Base-by-base conservation (phyloP, 2,888 invertebrate species). In the Abrostola triplasia region DNA sequence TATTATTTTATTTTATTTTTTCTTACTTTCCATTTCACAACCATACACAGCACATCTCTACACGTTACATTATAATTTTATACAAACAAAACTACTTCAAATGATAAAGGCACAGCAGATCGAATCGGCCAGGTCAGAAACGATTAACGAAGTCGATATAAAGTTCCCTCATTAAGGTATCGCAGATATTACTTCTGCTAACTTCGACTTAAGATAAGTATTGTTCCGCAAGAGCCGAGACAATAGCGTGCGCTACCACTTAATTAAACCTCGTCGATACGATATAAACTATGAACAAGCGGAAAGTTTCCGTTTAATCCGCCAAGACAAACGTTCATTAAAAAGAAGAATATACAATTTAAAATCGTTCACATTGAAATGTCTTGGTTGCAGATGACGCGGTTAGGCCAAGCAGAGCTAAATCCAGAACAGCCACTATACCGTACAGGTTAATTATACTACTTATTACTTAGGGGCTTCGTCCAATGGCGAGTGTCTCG, bases 101-200 rank as follows among this genome's bases (percentile, higher is more conserved):
- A 74, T 74, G 55, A 74, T 76, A 77, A 81, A 77, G 65, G 70
- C 66, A 72, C 70, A 77, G 76, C 62, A 73, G 64, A 64, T 65
- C 67, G 69, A 77, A 78, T 64, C 84, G 88, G 84, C 84, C 82
- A 83, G 87, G 89, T 90, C 89, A 88, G 86, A 87, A 86, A 87
- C 90, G 92, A 92, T 92, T 92, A 93, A 90, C 90, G 80, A 93
- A 93, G 91, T 91, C 90, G 92, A 93, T 92, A 92, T 87, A 90
- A 94, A 94, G 92, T 94, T 93, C 90, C 86, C 93, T 94, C 94
- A 93, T 94, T 94, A 94, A 92, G 92, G 92, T 92, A 94, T 92
- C 91, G 91, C 82, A 87, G 92, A 92, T 93, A 94, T 93, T 92
- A 92, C 91, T 93, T 93, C 87, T 90, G 89, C 88, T 76, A 91